Percentiles rank a stretch among this genome's conserved stretches.
Conservation (phyloP, 2,888 invertebrate genomes). For the Lasioglossum marginatum region DNA sequence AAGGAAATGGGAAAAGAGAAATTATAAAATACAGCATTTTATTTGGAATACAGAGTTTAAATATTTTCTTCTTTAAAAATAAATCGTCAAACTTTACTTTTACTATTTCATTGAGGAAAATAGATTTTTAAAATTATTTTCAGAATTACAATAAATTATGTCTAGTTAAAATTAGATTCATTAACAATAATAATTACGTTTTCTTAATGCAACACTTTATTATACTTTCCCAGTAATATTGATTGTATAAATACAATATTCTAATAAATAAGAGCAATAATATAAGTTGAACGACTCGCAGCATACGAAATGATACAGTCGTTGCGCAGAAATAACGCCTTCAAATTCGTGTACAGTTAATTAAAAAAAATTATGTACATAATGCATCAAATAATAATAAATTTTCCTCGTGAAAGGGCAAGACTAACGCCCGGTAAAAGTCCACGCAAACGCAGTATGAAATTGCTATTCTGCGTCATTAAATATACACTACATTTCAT, state of each 20-base stretch:
- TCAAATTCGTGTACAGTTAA: not conserved
- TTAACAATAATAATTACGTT: not conserved
- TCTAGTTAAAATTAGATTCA: not conserved
- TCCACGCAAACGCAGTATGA: not conserved
- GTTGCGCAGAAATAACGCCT: not conserved
- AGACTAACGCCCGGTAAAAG: not conserved
- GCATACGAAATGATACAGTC: not conserved
- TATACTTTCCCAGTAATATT: not conserved
- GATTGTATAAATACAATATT: not conserved
- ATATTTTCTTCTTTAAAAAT: not conserved
- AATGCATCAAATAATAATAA: not conserved
- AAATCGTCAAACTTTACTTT: not conserved
- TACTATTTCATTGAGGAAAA: not conserved
- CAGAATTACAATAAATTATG: not conserved
- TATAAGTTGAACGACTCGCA: not conserved
- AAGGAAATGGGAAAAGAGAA: not conserved
- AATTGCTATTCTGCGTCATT: not conserved
- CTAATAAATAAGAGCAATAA: not conserved
- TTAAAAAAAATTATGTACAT: not conserved
- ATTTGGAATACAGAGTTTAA: not conserved
- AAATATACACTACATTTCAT: slow-evolving; percentile 2
- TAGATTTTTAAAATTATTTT: not conserved
- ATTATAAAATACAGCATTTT: not conserved
- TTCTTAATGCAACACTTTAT: not conserved
- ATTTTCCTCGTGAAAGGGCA: not conserved